A percentile compares a stretch with the other conserved stretches of the same genome.
Conservation (phyloP, 2,797 vertebrate genomes). For the Monodelphis domestica region DNA sequence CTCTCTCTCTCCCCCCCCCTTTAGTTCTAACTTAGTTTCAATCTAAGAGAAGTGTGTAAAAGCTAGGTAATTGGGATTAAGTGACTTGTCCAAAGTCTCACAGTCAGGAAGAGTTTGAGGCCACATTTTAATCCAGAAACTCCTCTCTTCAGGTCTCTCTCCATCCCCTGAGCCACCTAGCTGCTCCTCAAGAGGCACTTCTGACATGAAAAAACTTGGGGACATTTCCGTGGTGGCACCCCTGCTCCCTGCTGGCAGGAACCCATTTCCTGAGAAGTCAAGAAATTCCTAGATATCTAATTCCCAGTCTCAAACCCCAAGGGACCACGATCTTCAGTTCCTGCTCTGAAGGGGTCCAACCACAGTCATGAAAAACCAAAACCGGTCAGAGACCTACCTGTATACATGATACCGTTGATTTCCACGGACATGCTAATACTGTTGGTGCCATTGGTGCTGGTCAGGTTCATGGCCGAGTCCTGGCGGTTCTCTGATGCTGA, state of each 20-base stretch:
- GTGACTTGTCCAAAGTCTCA: too few relatives aligned
- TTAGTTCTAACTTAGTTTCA: too few relatives aligned
- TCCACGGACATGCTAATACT: slow-evolving; percentile 99
- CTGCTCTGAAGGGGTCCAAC: neutral
- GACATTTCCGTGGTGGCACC: neutral
- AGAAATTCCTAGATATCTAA: neutral
- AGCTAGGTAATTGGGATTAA: too few relatives aligned
- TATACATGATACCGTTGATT: slow-evolving; percentile 96
- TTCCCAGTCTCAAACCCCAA: neutral
- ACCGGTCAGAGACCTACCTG: slow-evolving; percentile 85
- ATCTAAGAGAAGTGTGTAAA: too few relatives aligned
- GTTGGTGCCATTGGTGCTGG: slow-evolving; percentile 90
- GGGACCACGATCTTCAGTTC: neutral
- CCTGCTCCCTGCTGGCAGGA: neutral
- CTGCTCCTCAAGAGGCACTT: neutral
- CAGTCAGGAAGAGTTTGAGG: too few relatives aligned
- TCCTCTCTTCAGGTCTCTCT: too few relatives aligned
- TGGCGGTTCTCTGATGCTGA: slow-evolving; percentile 88
- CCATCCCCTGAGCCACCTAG: too few relatives aligned
- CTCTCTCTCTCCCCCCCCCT: too few relatives aligned
- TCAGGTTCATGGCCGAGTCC: slow-evolving; percentile 88
- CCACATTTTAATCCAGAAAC: too few relatives aligned
- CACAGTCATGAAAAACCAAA: fast-evolving
- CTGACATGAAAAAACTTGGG: neutral
- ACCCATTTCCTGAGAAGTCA: neutral